phyloP scores from a whole-genome alignment of 2,797 vertebrate species.

The Mareca penelope region DNA sequence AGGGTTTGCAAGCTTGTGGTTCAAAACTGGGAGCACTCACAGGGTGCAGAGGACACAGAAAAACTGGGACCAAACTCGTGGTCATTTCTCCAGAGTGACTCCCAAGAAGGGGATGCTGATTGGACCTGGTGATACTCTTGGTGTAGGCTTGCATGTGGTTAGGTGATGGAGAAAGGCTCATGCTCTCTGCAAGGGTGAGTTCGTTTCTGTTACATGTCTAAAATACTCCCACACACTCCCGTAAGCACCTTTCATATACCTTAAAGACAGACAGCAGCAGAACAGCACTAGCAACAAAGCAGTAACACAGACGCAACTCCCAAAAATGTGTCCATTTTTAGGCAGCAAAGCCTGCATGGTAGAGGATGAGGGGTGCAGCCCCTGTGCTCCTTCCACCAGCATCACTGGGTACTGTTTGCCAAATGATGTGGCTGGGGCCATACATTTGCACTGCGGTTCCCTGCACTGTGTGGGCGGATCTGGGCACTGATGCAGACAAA shows the following conservation, averaged over 20 bases:
- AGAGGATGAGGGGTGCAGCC: not conserved
- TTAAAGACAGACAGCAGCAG: not conserved
- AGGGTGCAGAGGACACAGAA: not conserved
- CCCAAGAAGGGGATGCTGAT: accelerated
- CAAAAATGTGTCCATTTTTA: not conserved
- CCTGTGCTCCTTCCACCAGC: not conserved
- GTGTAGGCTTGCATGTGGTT: not conserved
- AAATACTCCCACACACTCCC: not conserved
- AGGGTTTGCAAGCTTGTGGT: not conserved
- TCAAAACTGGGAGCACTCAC: not conserved
- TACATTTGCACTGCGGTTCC: not conserved
- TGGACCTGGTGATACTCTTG: not conserved
- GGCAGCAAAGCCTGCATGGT: not conserved
- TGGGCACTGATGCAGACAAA: not conserved
- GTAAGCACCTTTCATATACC: not conserved
- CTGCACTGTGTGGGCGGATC: not conserved
- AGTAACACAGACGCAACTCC: not conserved
- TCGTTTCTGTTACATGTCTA: not conserved
- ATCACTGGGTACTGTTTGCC: not conserved
- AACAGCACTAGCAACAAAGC: not conserved
- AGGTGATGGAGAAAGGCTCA: not conserved
- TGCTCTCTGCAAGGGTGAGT: not conserved
- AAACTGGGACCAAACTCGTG: not conserved
- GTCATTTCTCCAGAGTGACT: not conserved
- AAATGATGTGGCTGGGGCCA: not conserved